Base-by-base conservation (phyloP, 1,140 invertebrate genomes). In the Formica exsecta region DNA sequence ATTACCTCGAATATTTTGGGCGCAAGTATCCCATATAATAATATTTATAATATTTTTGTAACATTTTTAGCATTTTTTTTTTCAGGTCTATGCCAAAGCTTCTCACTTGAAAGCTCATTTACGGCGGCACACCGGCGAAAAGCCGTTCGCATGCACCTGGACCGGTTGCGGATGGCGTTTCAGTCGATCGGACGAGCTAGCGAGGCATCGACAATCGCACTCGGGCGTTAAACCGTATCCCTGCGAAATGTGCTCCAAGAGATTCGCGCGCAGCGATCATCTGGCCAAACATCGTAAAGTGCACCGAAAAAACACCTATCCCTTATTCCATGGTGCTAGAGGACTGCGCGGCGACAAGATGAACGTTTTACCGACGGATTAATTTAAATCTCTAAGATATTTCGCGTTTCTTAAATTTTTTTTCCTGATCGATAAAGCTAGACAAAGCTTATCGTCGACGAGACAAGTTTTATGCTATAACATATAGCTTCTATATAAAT, bases 51-150 rank as follows among this genome's bases (percentile, higher is more conserved):
- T 1, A 51, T 51, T 51, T 41, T 13, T 48, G 44, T 48, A 48
- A 13, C 13, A 48, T 48, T 48, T 48, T 51, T 51, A 51, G 4
- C 16, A 51, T 13, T 51, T 51, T 51, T 51, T 51, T 51, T 71
- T 89, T 32, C 70, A 98, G 94, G 94, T 97, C 0, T 99, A 99
- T 91, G 98, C 98, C 75, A 99, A 99, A 94, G 97, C 98, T 22
- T 99, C 98, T 9, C 98, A 99, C 94, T 96, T 99, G 29, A 99
- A 99, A 92, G 98, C 99, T 2, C 99, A 99, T 93, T 94, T 99
- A 68, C 96, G 99, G 2, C 96, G 99, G 13, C 99, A 99, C 94
- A 98, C 98, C 1, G 99, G 98, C 0, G 98, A 99, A 94, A 99
- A 99, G 92, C 99, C 99, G 0, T 99, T 99, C 92, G 95, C 96